Base-by-base conservation (phyloP, 2,113 vertebrate genomes). In the Pardalotus punctatus region DNA sequence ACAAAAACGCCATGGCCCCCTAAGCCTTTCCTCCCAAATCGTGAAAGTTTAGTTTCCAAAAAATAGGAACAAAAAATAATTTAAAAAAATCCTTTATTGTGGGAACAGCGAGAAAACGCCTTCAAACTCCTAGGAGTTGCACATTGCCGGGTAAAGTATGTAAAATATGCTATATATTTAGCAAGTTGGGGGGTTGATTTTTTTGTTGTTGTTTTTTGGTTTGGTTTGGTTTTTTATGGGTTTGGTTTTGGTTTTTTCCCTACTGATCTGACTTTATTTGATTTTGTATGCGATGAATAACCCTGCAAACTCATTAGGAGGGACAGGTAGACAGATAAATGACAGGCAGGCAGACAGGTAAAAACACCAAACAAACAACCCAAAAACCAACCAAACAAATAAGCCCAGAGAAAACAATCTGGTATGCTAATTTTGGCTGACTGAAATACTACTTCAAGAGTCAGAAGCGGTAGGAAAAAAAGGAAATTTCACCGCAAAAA, bases 21-120 rank as follows among this genome's bases (percentile, higher is more conserved):
- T 11, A 22, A 79, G 11, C 9, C 5, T 48, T 27, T 69, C 14
- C 18, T 74, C 16, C 8, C 48, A 23, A 84, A 47, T 3, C 79
- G 10, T 3, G 51, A 84, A 92, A 70, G 1, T 40, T 28, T 11
- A 48, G 6, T 65, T 64, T 17, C 25, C 11, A 47, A 76, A 42
- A 85, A 29, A 73, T 31, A 6, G 0, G 2, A 7, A 50, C 24
- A 14, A 22, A 19, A 9, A 25, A 36, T 3, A 27, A 73, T 40
- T 40, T 10, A 40, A 74, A 15, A 14, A 12, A 50, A 23, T 4
- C 1, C 4, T 2, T 47, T 74, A 14, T 17, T 71, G 20, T 19
- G 38, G 19, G 11, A 70, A 8, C 24, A 54, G 1, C 0, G 5
- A 77, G 5, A n/a, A 33, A 84, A 76, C 0, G 9, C 22, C 33